Evolutionary conservation across 2,888 invertebrate species (phyloP).

Genomic region (Druceiella hillmani): DNA sequence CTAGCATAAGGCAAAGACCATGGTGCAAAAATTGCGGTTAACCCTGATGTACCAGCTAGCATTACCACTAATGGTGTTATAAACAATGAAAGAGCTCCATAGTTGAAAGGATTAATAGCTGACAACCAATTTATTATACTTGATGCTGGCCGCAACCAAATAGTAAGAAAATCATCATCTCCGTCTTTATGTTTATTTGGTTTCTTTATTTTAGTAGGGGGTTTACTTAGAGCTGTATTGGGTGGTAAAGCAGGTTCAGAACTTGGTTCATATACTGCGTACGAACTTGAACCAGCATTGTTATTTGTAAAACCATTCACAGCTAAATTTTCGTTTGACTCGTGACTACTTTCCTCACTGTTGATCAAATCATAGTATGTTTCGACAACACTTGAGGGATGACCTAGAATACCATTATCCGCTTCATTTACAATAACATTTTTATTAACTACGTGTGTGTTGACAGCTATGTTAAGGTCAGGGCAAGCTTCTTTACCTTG

Average conservation of each 20-base stretch:
- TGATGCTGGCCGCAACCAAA: constrained; percentile 47
- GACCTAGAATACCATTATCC: constrained; percentile 37
- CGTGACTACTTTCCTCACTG: constrained; percentile 36
- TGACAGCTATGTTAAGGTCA: constrained; percentile 64
- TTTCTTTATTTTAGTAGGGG: constrained; percentile 30
- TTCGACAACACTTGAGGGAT: constrained; percentile 34
- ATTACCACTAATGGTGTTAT: constrained; percentile 59
- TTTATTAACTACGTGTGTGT: constrained; percentile 61
- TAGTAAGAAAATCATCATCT: constrained; percentile 43
- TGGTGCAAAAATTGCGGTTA: constrained; percentile 58
- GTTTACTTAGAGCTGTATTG: constrained; percentile 32
- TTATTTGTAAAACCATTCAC: constrained; percentile 37
- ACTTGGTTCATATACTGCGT: background rate
- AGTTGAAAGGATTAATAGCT: constrained; percentile 53
- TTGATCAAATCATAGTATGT: constrained; percentile 37
- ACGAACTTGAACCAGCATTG: constrained; percentile 29
- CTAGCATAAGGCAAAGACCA: constrained; percentile 55
- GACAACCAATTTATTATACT: constrained; percentile 49
- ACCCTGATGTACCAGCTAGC: constrained; percentile 56
- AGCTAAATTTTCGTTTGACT: constrained; percentile 34
- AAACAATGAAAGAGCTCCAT: constrained; percentile 53
- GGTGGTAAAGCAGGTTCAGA: constrained; percentile 23
- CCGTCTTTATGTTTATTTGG: constrained; percentile 31
- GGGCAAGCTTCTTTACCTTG: constrained; percentile 61
- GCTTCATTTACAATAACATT: constrained; percentile 43